Base-by-base conservation (phyloP, 2,888 invertebrate species). In the Ypsolopha sequella region DNA sequence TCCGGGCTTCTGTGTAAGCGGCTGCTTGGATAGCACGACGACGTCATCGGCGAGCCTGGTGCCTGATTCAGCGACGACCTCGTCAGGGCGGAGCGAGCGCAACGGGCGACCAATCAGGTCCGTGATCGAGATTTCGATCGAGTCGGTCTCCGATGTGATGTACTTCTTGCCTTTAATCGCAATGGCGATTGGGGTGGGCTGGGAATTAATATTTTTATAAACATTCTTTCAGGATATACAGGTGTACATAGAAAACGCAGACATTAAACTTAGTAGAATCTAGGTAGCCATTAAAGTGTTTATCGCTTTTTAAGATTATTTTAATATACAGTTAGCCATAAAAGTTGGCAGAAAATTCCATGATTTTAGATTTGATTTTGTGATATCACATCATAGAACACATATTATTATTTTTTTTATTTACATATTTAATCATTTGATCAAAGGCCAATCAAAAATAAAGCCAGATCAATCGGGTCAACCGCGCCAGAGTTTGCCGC, bases 101-200 rank as follows among this genome's bases (percentile, higher is more conserved):
- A 95, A 70, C 0, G 93, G 88, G 50, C 91, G 89, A 0, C 95
- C 95, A 6, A 95, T 75, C 45, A 96, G 78, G 76, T 95, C 92
- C 1, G 92, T 91, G 50, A 95, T 89, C 53, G 90, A 89, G 43
- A 95, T 88, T 44, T 89, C 89, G 1, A 97, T 89, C 6, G 89
- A 84, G n/a, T 95, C 93, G 6, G 92, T 89, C 8, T 93, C 91
- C 0, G 90, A 78, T 3, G 94, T 92, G 41, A 97, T 89, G 68
- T 93, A 92, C 47, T 93, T 91, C 65, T 90, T 90, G 60, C 95
- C 94, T 58, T 92, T 91, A 56, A 96, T 87, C 2, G 93, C 89
- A 53, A 98, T 91, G 66, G 94, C 93, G 55, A 97, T 91, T 7
- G 97, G 97, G n/a, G 95, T 88, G 47, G 94, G 89, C 90, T 91